phyloP scores from a whole-genome alignment of 2,888 invertebrate genomes.

The Phyllotreta cruciferae region DNA sequence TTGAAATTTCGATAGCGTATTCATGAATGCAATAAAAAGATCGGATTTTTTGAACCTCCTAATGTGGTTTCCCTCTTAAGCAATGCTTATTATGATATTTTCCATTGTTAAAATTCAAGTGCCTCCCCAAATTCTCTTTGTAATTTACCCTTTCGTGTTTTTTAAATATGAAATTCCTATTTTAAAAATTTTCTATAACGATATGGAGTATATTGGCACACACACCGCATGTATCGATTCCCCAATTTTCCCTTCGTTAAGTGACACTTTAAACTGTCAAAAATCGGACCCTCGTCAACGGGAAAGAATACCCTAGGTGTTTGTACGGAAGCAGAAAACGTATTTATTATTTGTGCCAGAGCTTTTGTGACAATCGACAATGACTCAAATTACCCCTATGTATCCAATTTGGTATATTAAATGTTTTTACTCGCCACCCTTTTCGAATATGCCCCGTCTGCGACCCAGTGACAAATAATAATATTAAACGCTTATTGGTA shows the following conservation, averaged over 20 bases:
- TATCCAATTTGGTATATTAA: constrained; percentile 1
- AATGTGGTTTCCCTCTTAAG: no score
- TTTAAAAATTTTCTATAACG: no score
- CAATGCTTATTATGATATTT: no score
- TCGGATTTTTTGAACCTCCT: no score
- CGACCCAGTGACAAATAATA: not conserved
- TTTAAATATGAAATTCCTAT: no score
- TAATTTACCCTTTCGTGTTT: no score
- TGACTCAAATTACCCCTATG: constrained; percentile 18
- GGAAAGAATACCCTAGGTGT: not conserved
- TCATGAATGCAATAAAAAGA: no score
- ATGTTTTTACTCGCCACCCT: constrained; percentile 10
- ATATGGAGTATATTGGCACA: no score
- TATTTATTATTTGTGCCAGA: not conserved
- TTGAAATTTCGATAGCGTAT: no score
- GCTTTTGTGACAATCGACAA: constrained; percentile 1
- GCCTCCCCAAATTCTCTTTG: no score
- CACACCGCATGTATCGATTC: not conserved
- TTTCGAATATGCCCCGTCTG: not conserved
- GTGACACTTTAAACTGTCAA: constrained; percentile 5
- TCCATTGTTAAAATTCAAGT: no score
- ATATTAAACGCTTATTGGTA: no score
- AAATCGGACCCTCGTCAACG: constrained; percentile 1
- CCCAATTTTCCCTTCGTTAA: not conserved
- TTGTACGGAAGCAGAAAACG: not conserved